Percentiles rank a stretch among this genome's conserved stretches.
Conservation (phyloP, 1,140 invertebrate species). For the Sinella curviseta region DNA sequence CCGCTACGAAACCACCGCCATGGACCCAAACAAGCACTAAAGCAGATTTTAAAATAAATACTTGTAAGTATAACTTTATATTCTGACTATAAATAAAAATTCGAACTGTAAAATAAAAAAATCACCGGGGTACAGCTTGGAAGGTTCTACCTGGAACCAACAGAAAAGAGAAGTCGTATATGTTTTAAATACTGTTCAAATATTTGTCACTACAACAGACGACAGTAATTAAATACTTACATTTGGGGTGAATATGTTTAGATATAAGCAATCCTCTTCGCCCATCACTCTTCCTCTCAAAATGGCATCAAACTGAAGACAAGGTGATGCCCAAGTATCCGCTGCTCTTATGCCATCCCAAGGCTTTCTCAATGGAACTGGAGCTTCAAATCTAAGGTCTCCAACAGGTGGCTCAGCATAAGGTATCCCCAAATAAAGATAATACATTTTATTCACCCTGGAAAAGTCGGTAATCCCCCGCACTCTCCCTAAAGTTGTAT, state of each 20-base stretch:
- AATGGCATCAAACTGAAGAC: conserved; percentile 18
- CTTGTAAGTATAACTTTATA: too few species aligned
- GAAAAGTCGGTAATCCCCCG: not conserved
- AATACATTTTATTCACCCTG: not conserved
- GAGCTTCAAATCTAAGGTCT: conserved; percentile 59
- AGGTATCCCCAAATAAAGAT: conserved; percentile 55
- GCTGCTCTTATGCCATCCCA: not conserved
- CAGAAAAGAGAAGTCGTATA: too few species aligned
- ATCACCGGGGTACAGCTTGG: too few species aligned
- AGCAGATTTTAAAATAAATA: conserved; percentile 40
- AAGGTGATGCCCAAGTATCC: not conserved
- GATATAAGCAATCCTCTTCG: conserved; percentile 60
- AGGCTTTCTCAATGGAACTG: not conserved
- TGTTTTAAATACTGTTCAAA: too few species aligned
- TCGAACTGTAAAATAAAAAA: too few species aligned
- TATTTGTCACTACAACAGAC: too few species aligned
- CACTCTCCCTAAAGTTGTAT: not conserved
- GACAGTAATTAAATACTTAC: too few species aligned
- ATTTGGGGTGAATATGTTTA: conserved; percentile 57
- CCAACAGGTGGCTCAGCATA: conserved; percentile 63
- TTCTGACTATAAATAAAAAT: too few species aligned
- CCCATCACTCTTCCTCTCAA: conserved; percentile 40
- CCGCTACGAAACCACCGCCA: conserved; percentile 54
- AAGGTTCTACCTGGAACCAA: too few species aligned
- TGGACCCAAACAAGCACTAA: conserved; percentile 63